Conservation (phyloP, 2,888 invertebrate species). For the Marasmarcha lunaedactyla region DNA sequence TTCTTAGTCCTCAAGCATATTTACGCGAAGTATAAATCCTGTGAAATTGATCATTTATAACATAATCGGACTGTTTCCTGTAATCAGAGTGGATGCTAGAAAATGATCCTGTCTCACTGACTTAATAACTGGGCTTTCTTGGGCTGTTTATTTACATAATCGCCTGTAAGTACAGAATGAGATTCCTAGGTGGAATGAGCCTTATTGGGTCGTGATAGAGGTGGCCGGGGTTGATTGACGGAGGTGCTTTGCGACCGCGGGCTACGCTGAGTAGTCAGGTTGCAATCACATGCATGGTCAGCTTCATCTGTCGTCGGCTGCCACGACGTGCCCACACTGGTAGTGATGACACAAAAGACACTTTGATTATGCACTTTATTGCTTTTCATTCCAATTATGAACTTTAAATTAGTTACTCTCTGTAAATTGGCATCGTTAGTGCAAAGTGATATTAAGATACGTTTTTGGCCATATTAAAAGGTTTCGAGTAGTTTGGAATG, state of each 20-base stretch:
- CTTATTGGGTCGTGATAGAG: background rate
- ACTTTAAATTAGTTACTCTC: too few species aligned
- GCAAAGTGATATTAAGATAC: too few species aligned
- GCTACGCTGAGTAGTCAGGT: background rate
- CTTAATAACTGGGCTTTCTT: slow-evolving; percentile 4
- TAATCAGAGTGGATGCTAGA: background rate
- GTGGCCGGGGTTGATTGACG: background rate
- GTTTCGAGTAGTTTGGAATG: too few species aligned
- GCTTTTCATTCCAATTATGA: too few species aligned
- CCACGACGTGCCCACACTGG: background rate
- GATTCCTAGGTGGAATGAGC: background rate
- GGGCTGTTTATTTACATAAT: slow-evolving; percentile 16
- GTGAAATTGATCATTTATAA: background rate
- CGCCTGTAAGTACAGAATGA: slow-evolving; percentile 4
- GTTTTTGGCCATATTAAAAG: too few species aligned
- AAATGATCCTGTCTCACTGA: slow-evolving; percentile 8
- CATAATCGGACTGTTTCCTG: slow-evolving; percentile 7
- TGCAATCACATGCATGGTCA: background rate
- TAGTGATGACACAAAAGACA: background rate
- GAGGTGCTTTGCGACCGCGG: background rate
- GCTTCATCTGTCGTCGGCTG: background rate
- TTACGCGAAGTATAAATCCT: too few species aligned
- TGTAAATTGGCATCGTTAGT: too few species aligned
- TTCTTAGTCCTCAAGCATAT: too few species aligned
- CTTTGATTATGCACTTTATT: too few species aligned